These are phyloP conservation scores for Climacteris rufus DNA, from an alignment of 2,113 vertebrate genomes.

Conservation along the genomic window DNA sequence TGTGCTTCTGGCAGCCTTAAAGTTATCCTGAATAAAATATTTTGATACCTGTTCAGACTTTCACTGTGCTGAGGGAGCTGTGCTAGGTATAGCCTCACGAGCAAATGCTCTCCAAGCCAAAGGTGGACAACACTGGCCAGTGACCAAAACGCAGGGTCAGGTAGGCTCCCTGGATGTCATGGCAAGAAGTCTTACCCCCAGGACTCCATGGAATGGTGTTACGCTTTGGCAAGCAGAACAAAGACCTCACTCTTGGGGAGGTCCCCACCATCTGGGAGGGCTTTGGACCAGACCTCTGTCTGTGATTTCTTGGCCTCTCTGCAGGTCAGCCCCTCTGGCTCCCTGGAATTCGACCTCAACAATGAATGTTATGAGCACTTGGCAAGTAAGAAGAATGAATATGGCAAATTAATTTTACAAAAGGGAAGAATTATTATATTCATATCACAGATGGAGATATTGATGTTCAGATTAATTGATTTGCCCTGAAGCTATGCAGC, in stretches of 20 bases:
- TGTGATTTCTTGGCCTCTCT: background rate
- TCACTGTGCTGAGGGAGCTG: background rate
- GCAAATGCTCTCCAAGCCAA: background rate
- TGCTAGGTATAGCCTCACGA: background rate
- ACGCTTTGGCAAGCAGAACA: background rate
- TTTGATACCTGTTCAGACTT: background rate
- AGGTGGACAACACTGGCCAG: background rate
- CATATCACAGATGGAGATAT: conserved; percentile 56
- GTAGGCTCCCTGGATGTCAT: background rate
- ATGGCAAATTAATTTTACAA: conserved; percentile 32
- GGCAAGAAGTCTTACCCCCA: background rate
- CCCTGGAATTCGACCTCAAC: background rate
- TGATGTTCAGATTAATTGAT: conserved; percentile 62
- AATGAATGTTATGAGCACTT: background rate
- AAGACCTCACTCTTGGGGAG: background rate
- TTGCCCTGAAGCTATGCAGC: conserved; percentile 39
- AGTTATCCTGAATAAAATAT: background rate
- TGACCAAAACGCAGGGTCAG: rapidly evolving
- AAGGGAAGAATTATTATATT: conserved; percentile 37
- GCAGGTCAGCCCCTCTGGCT: background rate
- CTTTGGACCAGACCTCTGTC: background rate
- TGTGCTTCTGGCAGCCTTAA: background rate
- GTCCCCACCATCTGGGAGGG: rapidly evolving
- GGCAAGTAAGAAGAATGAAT: background rate
- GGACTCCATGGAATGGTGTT: background rate